Conservation (phyloP, 2,888 invertebrate genomes). For the Tryphoninae sp. region DNA sequence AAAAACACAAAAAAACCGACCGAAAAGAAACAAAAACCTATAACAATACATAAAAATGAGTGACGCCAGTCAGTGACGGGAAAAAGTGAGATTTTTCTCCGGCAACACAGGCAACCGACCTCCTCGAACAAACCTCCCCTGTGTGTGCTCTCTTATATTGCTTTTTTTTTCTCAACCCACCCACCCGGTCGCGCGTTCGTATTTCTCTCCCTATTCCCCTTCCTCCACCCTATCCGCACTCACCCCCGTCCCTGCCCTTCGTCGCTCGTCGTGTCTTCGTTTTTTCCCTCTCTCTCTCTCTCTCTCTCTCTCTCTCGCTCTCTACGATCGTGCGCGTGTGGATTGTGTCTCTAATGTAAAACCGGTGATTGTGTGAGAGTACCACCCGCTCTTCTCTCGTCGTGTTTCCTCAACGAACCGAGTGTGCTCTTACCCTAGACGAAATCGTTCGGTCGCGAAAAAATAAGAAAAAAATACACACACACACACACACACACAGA, state of each 20-base stretch:
- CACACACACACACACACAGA: too few species aligned
- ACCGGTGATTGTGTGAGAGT: constrained; percentile 43
- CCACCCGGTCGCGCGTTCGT: constrained; percentile 55
- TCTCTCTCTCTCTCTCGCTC: constrained; percentile 26
- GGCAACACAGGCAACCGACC: constrained; percentile 38
- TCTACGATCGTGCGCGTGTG: constrained; percentile 48
- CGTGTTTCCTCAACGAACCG: constrained; percentile 1
- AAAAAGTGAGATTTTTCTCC: constrained; percentile 48
- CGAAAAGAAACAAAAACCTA: not conserved
- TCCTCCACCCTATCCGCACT: not conserved
- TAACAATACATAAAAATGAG: constrained; percentile 49
- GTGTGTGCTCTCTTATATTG: constrained; percentile 18
- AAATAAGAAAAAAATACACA: constrained; percentile 30
- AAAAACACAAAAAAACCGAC: not conserved
- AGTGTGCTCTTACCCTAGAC: constrained; percentile 31
- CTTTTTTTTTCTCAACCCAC: constrained; percentile 32
- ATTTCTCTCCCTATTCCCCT: constrained; percentile 17
- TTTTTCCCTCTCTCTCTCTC: constrained; percentile 29
- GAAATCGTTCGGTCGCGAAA: constrained; percentile 38
- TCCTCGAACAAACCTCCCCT: constrained; percentile 31
- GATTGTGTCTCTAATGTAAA: constrained; percentile 48
- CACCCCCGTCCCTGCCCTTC: constrained; percentile 10
- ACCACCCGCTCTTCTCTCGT: constrained; percentile 30
- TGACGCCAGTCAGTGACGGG: constrained; percentile 45
- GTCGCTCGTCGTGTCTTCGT: constrained; percentile 7